phyloP scores from a whole-genome alignment of 1,140 invertebrate genomes.

The Drosophila funebris region DNA sequence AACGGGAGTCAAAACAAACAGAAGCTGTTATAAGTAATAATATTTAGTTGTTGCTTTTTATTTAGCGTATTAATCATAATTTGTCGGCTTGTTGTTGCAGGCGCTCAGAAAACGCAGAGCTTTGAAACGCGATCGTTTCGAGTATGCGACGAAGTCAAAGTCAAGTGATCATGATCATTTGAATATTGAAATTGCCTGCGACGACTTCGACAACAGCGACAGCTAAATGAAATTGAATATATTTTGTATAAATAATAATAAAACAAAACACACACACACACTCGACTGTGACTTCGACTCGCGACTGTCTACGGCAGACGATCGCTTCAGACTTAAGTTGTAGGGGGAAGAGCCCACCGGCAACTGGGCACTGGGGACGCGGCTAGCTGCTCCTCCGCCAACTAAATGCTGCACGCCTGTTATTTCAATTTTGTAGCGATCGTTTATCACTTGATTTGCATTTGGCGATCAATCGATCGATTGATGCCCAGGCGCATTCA shows the following conservation, averaged over 20 bases:
- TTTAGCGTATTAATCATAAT: conserved; percentile 54
- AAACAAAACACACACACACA: conserved; percentile 41
- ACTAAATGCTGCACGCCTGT: conserved; percentile 73
- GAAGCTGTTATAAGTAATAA: conserved; percentile 31
- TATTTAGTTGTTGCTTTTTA: conserved; percentile 30
- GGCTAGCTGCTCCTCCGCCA: conserved; percentile 37
- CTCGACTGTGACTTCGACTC: conserved; percentile 24
- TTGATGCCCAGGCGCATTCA: conserved; percentile 28
- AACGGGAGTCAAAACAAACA: conserved; percentile 50
- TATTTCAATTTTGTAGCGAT: conserved; percentile 77
- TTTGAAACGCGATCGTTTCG: conserved; percentile 22
- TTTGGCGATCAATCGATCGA: conserved; percentile 57
- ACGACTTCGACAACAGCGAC: conserved; percentile 25
- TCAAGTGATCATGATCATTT: conserved; percentile 61
- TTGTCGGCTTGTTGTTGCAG: conserved; percentile 40
- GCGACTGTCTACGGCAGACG: conserved; percentile 48
- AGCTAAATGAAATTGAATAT: conserved; percentile 77
- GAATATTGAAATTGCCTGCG: conserved; percentile 70
- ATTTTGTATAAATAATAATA: conserved; percentile 75
- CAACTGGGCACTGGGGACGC: conserved; percentile 30
- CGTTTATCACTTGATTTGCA: conserved; percentile 83
- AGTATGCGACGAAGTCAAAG: conserved; percentile 31
- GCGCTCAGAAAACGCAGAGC: conserved; percentile 59
- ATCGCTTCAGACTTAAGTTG: conserved; percentile 20
- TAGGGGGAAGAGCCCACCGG: neutral